These are phyloP conservation scores for Zhengitettix transpicula DNA, from an alignment of 2,888 invertebrate species.

Conservation along the genomic window DNA sequence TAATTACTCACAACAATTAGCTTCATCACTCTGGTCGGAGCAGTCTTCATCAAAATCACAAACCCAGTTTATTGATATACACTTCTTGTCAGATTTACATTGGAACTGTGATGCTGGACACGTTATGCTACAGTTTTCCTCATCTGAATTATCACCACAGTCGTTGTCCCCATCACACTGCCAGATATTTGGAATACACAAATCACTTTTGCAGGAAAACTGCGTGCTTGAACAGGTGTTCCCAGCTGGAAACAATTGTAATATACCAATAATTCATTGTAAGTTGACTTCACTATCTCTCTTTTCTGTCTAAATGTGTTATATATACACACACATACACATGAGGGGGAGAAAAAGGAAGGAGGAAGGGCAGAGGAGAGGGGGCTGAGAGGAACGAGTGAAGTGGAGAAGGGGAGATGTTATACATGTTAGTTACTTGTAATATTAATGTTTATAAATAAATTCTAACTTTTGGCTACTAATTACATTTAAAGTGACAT, in stretches of 20 bases:
- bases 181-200: constrained; percentile 43
- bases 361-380: not conserved
- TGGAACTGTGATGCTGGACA: constrained; percentile 38
- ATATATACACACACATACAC: no score
- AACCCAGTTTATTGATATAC: constrained; percentile 42
- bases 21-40: constrained; percentile 41
- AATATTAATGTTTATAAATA: no score
- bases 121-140: constrained; percentile 22
- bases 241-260: constrained; percentile 25
- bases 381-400: no score
- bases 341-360: no score
- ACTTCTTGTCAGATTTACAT: constrained; percentile 36
- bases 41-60: constrained; percentile 48
- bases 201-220: constrained; percentile 36
- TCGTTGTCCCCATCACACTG: constrained; percentile 50
- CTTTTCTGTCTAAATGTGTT: no score
- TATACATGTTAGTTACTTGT: not conserved
- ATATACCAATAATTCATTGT: not conserved
- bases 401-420: no score
- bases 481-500: no score
- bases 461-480: no score
- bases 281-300: constrained; percentile 2
- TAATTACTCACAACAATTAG: constrained; percentile 30
- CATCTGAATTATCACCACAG: constrained; percentile 47
- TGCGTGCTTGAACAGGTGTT: constrained; percentile 37